Evolutionary conservation across 1,140 invertebrate species (phyloP), one percentile per base, ranked within the genome.

Genomic region (Gryllus bimaculatus): DNA sequence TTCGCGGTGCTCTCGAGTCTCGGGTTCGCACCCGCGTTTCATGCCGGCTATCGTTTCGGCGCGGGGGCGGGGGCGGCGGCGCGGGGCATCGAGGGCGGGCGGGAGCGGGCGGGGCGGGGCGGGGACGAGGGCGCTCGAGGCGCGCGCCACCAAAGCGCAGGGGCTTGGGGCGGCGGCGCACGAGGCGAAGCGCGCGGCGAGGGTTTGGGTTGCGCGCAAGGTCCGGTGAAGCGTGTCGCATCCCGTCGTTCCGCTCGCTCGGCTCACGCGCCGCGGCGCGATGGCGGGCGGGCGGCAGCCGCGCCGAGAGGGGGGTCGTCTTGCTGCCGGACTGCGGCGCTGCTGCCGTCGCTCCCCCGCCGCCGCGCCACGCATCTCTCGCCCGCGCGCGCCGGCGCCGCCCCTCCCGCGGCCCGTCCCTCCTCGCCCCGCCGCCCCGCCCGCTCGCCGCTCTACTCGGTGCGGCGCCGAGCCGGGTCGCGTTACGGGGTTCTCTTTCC

Each of bases 301-400:
- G 54, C 54, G 54, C 54, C 54, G 54, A 66, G 54, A 66, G 54
- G 54, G n/a, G 54, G 54, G 54, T 66, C 54, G 54, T 66, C 54
- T 66, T 66, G 54, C 54, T 66, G 54, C 54, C 54, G 54, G 54
- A 66, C 54, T 66, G 54, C 54, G 54, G 10, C 54, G 54, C 54
- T 18, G 54, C 54, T 18, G 54, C 54, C 54, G 54, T 73, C 66
- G 66, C 13, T 73, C 66, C 13, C 66, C n/a, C n/a, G n/a, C n/a
- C 6, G 66, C 66, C 66, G n/a, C 66, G n/a, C n/a, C n/a, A n/a
- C n/a, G n/a, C n/a, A n/a, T n/a, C n/a, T n/a, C n/a, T n/a, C n/a
- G n/a, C n/a, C n/a, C n/a, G n/a, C n/a, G n/a, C n/a, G n/a, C n/a
- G n/a, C 13, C 66, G 2, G 66, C 66, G 66, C n/a, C 26, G 7